Conservation (phyloP, 2,888 invertebrate genomes). For the Thecophora atra region DNA sequence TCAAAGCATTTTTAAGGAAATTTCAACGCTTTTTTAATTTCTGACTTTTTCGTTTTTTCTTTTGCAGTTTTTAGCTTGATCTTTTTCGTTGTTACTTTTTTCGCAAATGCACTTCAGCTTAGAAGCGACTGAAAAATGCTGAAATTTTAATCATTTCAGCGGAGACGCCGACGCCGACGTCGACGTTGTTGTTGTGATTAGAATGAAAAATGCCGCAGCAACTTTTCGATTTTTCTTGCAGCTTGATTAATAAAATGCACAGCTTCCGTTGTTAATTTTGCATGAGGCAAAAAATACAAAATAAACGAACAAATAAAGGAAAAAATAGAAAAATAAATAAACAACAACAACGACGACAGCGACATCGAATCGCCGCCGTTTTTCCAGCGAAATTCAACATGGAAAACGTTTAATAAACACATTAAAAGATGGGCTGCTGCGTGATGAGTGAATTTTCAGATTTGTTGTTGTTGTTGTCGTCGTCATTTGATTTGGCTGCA, state of each 20-base stretch:
- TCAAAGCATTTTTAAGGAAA: background rate
- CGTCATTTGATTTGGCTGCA: conserved; percentile 36
- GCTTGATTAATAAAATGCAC: conserved; percentile 63
- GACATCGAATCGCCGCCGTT: no score
- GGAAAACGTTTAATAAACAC: background rate
- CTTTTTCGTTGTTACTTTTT: background rate
- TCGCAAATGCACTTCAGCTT: background rate
- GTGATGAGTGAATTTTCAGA: conserved; percentile 20
- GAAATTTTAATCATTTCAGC: conserved; percentile 5
- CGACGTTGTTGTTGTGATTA: background rate
- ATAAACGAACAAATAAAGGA: background rate
- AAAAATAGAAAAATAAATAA: background rate
- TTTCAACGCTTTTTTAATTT: no score
- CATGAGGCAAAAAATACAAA: conserved; percentile 38
- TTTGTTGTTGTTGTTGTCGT: conserved; percentile 43
- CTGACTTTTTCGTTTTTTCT: no score
- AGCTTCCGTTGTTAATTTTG: conserved; percentile 64
- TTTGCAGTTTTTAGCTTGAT: no score
- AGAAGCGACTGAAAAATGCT: background rate
- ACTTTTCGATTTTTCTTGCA: conserved; percentile 26
- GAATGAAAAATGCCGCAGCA: conserved; percentile 21
- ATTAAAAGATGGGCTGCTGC: conserved; percentile 8
- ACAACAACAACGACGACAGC: background rate
- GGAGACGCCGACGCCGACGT: background rate
- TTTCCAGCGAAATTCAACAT: no score